Evolutionary conservation across 2,888 invertebrate genomes (phyloP).

Genomic region (Cyaniris semiargus): DNA sequence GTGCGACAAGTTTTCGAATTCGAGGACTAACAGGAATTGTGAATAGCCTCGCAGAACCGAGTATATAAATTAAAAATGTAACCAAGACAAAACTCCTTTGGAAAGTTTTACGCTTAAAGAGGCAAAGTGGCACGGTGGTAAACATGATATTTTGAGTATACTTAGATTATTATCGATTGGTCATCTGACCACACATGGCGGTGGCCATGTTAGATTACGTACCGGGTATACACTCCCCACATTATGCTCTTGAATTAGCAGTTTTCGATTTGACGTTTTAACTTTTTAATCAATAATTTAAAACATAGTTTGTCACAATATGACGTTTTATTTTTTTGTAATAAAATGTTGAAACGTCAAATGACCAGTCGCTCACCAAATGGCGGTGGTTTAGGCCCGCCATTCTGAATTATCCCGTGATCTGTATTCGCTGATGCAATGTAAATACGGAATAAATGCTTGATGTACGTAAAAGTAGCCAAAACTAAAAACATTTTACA

Average conservation of each 20-base stretch:
- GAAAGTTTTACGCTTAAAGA: conserved; percentile 8
- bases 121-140: background rate
- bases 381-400: background rate
- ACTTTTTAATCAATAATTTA: no score
- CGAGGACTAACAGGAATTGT: no score
- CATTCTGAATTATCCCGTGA: background rate
- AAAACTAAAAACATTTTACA: background rate
- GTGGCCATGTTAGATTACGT: background rate
- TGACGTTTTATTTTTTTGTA: no score
- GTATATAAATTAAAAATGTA: background rate
- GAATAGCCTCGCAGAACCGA: no score
- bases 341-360: background rate
- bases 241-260: no score
- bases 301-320: no score
- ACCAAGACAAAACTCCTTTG: background rate
- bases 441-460: background rate
- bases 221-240: no score
- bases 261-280: no score
- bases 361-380: background rate
- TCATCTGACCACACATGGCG: background rate
- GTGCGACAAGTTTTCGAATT: no score
- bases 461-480: background rate
- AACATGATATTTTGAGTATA: background rate
- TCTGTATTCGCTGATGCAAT: background rate
- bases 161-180: background rate